Base-by-base conservation (phyloP, 2,797 vertebrate species). In the Arnoldichthys spilopterus region DNA sequence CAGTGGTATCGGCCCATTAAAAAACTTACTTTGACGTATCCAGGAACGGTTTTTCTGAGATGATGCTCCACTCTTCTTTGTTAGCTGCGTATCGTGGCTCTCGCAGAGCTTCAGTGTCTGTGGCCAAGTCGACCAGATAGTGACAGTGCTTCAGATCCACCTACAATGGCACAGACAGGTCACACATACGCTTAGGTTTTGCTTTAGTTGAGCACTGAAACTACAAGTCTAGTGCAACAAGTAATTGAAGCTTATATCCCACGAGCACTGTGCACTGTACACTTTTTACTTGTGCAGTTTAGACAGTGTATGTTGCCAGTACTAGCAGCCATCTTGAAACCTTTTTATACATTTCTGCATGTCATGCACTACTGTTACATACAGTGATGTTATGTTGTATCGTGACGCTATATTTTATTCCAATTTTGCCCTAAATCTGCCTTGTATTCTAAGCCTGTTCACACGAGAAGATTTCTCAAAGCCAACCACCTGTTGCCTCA, bases 71-170 rank as follows among this genome's bases (percentile, higher is more conserved):
- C 43, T 98, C 96, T 3, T 99, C 98, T 84, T 91, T 96, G 89
- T 89, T 95, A 68, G 95, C 89, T 4, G 96, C 92, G 49, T 97
- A 99, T 15, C 91, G 94, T 0, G 97, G 98, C 86, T 99, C 97
- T 58, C 93, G 92, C 0, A 89, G 89, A 1, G 91, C 92, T 88
- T 97, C 96, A 1, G 83, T 79, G 3, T 90, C 90, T 0, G 88
- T 92, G 81, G 98, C 97, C 80, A 99, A 85, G 86, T 99, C 98
- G 82, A 99, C 97, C 83, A 99, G 88, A 87, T 98, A 99, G 87
- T 99, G 96, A 85, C 98, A 99, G 37, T 95, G 97, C 70, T 91
- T 94, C 86, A 99, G 82, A 81, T 99, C 97, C 64, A 97, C 82
- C 98, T 99, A 90, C 68, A 26, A 20, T 34, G n/a, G 24, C 3